A percentile compares a stretch with the other conserved stretches of the same genome.
Evolutionary conservation across 2,888 invertebrate genomes (phyloP).

Genomic region (Harpalus rubripes): DNA sequence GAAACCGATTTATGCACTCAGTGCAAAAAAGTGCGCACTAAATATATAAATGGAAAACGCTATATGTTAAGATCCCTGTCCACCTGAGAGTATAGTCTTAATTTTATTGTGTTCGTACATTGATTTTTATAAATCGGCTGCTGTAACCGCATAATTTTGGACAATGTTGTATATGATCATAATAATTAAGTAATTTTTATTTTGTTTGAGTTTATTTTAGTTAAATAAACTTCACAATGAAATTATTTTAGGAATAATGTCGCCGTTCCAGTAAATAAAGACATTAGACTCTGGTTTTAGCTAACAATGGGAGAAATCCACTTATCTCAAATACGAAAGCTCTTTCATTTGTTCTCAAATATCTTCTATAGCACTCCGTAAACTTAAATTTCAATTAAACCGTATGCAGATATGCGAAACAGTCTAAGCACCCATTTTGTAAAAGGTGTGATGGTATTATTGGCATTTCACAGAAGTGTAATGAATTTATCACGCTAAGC

Average conservation of each 20-base stretch:
- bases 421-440: background rate
- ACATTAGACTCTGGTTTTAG: background rate
- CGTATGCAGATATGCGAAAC: background rate
- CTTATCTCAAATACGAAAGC: background rate
- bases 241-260: background rate
- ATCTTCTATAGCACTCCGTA: background rate
- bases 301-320: background rate
- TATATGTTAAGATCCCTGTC: no score
- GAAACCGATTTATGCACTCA: no score
- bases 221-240: background rate
- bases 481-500: background rate
- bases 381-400: slow-evolving; percentile 1
- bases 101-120: no score
- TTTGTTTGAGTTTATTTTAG: background rate
- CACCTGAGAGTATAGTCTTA: no score
- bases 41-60: no score
- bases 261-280: background rate
- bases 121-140: no score
- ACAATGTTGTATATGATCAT: no score
- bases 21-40: no score
- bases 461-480: background rate
- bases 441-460: background rate
- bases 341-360: background rate
- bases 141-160: no score
- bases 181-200: no score